Base-by-base conservation (phyloP, 2,113 vertebrate species). In the Fulmarus glacialis region DNA sequence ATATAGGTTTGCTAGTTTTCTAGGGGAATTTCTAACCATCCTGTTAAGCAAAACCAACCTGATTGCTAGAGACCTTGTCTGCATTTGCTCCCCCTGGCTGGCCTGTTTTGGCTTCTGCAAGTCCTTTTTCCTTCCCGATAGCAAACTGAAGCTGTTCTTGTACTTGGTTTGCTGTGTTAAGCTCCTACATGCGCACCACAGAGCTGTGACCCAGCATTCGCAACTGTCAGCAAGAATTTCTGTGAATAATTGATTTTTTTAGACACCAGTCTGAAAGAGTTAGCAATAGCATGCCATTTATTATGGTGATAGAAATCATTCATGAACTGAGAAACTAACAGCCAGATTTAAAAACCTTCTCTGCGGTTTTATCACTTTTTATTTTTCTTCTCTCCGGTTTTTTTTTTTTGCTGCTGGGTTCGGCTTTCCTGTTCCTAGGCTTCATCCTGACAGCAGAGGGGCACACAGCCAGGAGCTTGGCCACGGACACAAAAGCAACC, bases 221-320 rank as follows among this genome's bases (percentile, higher is more conserved):
- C 12, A 29, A 87, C 75, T 90, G 82, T 89, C 94, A 92, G 80
- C 82, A 94, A 78, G 79, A 88, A 95, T 75, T 94, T 42, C 85
- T 89, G 82, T 87, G 75, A 93, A 90, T 94, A 95, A 89, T 14
- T 95, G 88, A 92, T 86, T 67, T 75, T 86, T 94, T 94, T 52
- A 94, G 93, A 84, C 82, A 82, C 15, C 53, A 56, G 80, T 64
- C 90, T 89, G 63, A 81, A 82, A 68, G 71, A 92, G 72, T 79
- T 58, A 85, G 55, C 88, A 92, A 79, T 12, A 68, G 45, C 10
- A 55, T 18, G 38, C 43, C 20, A 71, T 86, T 90, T 71, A 74
- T 87, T 70, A 55, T 15, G 70, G 66, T 38, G 81, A 64, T 17
- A 59, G 53, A 93, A 87, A 81, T 90, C 48, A 82, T 42, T 77